A percentile compares a stretch with the other conserved stretches of the same genome.
Evolutionary conservation across 23 tunicate species (phyloP).

Genomic region (Pegea sp.): DNA sequence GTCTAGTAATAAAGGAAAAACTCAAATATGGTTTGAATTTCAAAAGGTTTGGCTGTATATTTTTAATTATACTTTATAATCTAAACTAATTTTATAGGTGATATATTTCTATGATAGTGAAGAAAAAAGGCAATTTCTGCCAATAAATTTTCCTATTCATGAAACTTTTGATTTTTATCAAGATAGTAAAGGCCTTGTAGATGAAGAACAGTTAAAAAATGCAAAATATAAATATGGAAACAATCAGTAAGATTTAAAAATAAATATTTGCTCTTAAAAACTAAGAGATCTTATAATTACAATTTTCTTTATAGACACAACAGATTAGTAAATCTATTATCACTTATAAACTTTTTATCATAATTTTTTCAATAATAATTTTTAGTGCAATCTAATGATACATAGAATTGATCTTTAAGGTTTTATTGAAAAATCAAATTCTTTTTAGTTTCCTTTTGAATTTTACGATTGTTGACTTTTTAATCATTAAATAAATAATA

Average conservation of each 20-base stretch:
- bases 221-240: slow-evolving; percentile 49
- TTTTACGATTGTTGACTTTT: too few relatives aligned
- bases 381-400: too few relatives aligned
- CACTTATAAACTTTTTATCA: too few relatives aligned
- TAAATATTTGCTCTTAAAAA: not conserved
- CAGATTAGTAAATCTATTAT: too few relatives aligned
- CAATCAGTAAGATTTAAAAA: slow-evolving; percentile 22
- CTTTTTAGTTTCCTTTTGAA: too few relatives aligned
- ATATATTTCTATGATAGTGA: slow-evolving; percentile 65
- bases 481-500: too few relatives aligned
- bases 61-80: not conserved
- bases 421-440: too few relatives aligned
- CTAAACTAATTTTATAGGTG: slow-evolving; percentile 12
- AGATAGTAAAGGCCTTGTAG: slow-evolving; percentile 34
- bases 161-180: slow-evolving; percentile 49
- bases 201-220: slow-evolving; percentile 21
- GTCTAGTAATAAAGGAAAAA: not conserved
- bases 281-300: not conserved
- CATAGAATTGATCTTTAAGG: too few relatives aligned
- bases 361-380: too few relatives aligned
- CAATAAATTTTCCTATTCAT: slow-evolving; percentile 52
- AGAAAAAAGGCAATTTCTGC: slow-evolving; percentile 54
- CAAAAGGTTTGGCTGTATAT: slow-evolving; percentile 31
- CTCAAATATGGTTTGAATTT: slow-evolving; percentile 65
- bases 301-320: not conserved